These are phyloP conservation scores for Sebastes hubbsi DNA, from an alignment of 2,797 vertebrate genomes.

Conservation along the genomic window DNA sequence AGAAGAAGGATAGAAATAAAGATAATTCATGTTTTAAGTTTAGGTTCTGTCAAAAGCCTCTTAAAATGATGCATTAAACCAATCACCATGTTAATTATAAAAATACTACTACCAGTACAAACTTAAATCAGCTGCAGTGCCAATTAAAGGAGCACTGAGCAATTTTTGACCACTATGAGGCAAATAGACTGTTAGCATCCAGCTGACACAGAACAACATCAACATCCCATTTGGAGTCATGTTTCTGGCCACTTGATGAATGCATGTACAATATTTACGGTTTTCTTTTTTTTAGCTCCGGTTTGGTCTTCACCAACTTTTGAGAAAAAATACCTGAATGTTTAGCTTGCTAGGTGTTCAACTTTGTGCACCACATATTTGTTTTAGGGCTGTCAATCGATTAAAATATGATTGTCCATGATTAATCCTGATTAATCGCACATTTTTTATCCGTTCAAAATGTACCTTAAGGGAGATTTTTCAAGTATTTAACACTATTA, in stretches of 20 bases:
- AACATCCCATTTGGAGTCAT: not conserved
- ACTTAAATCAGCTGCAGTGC: not conserved
- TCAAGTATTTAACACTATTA: too few species aligned
- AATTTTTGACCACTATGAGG: not conserved
- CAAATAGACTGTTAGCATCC: not conserved
- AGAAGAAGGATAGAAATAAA: not conserved
- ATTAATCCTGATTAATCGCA: too few species aligned
- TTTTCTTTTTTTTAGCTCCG: too few species aligned
- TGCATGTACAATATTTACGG: too few species aligned
- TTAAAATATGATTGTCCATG: too few species aligned
- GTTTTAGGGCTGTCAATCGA: too few species aligned
- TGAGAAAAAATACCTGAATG: not conserved
- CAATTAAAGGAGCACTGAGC: not conserved
- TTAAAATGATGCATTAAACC: not conserved
- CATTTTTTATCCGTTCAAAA: too few species aligned
- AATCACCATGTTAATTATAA: not conserved
- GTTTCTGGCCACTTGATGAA: not conserved
- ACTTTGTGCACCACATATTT: not conserved
- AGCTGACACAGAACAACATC: not conserved
- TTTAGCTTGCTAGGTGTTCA: not conserved
- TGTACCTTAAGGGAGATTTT: too few species aligned
- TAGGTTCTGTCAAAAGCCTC: not conserved
- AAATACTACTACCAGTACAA: not conserved
- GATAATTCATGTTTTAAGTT: not conserved
- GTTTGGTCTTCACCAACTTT: not conserved